Evolutionary conservation across 2,797 vertebrate species (phyloP).

Genomic region (Lagodon rhomboides): DNA sequence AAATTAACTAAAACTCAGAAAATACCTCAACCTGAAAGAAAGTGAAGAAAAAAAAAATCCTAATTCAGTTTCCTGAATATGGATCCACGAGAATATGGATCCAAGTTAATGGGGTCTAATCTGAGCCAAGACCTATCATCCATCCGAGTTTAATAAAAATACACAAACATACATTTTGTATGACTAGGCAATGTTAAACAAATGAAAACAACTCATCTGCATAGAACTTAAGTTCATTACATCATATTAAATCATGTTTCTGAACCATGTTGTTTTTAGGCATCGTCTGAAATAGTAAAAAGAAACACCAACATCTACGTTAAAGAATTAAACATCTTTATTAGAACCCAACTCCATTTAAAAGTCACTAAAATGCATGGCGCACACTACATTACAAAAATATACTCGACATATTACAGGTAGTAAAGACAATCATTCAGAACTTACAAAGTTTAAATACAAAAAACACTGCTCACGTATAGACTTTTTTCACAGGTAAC

Average conservation of each 20-base stretch:
- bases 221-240: not conserved
- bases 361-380: slow-evolving; percentile 60
- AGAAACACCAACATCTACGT: not conserved
- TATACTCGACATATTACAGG: slow-evolving; percentile 68
- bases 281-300: not conserved
- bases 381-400: slow-evolving; percentile 75
- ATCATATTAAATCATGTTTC: not conserved
- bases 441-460: slow-evolving; percentile 55
- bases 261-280: not conserved
- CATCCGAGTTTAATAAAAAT: too few relatives aligned
- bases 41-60: too few relatives aligned
- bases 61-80: too few relatives aligned
- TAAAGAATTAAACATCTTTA: slow-evolving; percentile 67
- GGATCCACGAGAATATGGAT: too few relatives aligned
- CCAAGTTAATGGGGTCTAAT: too few relatives aligned
- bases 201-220: too few relatives aligned
- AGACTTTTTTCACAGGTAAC: slow-evolving; percentile 48
- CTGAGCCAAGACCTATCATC: too few relatives aligned
- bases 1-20: too few relatives aligned
- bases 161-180: too few relatives aligned
- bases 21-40: too few relatives aligned
- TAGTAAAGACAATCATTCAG: slow-evolving; percentile 58
- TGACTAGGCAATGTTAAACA: too few relatives aligned
- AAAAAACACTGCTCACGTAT: slow-evolving; percentile 63
- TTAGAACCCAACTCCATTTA: slow-evolving; percentile 59